Conservation (phyloP, 2,888 invertebrate genomes). For the Unio delphinus region DNA sequence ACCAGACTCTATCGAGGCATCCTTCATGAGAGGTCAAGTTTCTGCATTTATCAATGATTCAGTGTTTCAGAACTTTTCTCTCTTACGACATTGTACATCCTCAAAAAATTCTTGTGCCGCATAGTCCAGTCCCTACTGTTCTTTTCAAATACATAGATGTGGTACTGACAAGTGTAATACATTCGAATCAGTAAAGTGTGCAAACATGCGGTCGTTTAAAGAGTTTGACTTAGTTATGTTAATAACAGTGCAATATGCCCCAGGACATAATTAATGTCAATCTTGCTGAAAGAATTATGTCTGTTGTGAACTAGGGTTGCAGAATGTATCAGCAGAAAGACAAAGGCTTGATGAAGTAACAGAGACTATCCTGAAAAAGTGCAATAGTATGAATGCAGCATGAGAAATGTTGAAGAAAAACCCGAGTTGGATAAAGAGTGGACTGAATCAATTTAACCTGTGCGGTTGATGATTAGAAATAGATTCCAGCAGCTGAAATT, state of each 20-base stretch:
- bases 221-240: conserved; percentile 28
- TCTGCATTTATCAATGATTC: conserved; percentile 22
- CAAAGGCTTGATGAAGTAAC: background rate
- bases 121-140: conserved; percentile 6
- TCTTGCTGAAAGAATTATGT: conserved; percentile 28
- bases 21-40: conserved; percentile 22
- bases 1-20: conserved; percentile 16
- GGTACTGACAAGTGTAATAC: conserved; percentile 30
- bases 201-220: conserved; percentile 26
- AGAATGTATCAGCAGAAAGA: conserved; percentile 20
- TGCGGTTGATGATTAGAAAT: conserved; percentile 10
- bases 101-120: background rate
- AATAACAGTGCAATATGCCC: conserved; percentile 25
- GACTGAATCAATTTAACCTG: conserved; percentile 9
- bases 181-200: conserved; percentile 25
- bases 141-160: conserved; percentile 28
- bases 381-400: conserved; percentile 9
- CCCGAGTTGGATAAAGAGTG: conserved; percentile 13
- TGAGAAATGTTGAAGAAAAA: conserved; percentile 6
- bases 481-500: conserved; percentile 17
- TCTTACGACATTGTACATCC: conserved; percentile 20
- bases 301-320: conserved; percentile 25
- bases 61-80: conserved; percentile 23
- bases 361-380: conserved; percentile 6
- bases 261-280: conserved; percentile 30